Evolutionary conservation across 2,888 invertebrate genomes (phyloP), one percentile per base, ranked within the genome.

Genomic region (Athetis lepigone): DNA sequence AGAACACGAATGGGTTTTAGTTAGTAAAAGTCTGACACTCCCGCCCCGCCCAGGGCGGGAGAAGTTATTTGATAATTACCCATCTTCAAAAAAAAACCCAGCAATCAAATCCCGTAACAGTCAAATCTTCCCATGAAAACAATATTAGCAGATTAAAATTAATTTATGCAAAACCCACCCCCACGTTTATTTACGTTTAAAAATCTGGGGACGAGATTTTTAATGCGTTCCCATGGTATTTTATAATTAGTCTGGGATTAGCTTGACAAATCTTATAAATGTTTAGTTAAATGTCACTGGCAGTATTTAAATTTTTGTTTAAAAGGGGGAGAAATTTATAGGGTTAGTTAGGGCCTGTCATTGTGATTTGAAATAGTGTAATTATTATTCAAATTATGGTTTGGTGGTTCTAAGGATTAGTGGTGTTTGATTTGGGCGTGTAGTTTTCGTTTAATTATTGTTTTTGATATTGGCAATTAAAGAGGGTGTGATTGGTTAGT

Each of bases 181-280:
- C 37, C 18, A 2, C 46, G 21, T 6, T 45, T 37, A 52, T 68
- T 61, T 63, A 11, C 65, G 23, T 46, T 0, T 40, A 11, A 39
- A 42, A 45, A 55, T 59, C 72, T 46, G 43, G 70, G 76, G 78
- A 78, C 73, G 54, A 45, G 49, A 4, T 0, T 18, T 46, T 46
- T 2, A 58, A 70, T 42, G 19, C 57, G 42, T 78, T 79, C 79
- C 74, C 79, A 78, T 62, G 62, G 56, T 52, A 45, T 60, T 69
- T 75, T 70, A 67, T 76, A 69, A 74, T 74, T 65, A 66, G 37
- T 2, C 13, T 13, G 21, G 74, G 74, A 76, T 79, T 54, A 56
- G 39, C 29, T 55, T 67, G 66, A 74, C 65, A 65, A 69, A 71
- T 67, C 58, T 27, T 27, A 43, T 70, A 57, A 69, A 42, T 55